Base-by-base conservation (phyloP, 2,113 vertebrate species). In the Brachionichthys hirsutus region DNA sequence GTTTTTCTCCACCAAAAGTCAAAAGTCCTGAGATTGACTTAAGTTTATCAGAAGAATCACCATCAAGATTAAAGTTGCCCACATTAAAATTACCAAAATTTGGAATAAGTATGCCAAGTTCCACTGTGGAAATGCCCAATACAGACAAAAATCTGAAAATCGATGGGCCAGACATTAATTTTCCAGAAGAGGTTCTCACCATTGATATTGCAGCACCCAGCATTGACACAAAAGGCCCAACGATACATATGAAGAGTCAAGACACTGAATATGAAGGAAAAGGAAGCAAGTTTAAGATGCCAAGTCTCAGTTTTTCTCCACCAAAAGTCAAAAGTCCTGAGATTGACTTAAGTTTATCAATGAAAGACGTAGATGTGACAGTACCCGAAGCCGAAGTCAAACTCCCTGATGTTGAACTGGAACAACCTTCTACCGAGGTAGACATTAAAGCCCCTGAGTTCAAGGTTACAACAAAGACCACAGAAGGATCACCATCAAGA, bases 41-140 rank as follows among this genome's bases (percentile, higher is more conserved):
- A 11, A 62, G 34, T 12, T 15, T 51, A 16, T 59, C 61, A 20
- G 58, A 77, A 20, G 73, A n/a, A 49, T 68, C 77, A 9, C 20
- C 62, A 30, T 64, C 52, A 50, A 78, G 75, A 70, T 81, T 75
- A 47, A 88, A 82, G 65, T 51, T 80, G 54, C 74, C 81, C 9
- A 34, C 41, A 17, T 60, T 86, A 6, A 86, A 85, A 63, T 10
- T 85, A 2, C 74, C 80, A 0, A 82, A 65, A 77, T 73, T 86
- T 75, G 83, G 74, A 55, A 17, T 24, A 22, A 14, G 17, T 17
- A 15, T 41, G 17, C 16, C 46, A 52, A 64, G 59, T 5, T 36
- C 17, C 14, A 58, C 16, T 1, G 52, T 30, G 12, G 54, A 70
- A 51, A 47, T 24, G 35, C 30, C 58, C 13, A 38, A 54, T 51